Base-by-base conservation (phyloP, 2,888 invertebrate species). In the Gerosis bhagava region DNA sequence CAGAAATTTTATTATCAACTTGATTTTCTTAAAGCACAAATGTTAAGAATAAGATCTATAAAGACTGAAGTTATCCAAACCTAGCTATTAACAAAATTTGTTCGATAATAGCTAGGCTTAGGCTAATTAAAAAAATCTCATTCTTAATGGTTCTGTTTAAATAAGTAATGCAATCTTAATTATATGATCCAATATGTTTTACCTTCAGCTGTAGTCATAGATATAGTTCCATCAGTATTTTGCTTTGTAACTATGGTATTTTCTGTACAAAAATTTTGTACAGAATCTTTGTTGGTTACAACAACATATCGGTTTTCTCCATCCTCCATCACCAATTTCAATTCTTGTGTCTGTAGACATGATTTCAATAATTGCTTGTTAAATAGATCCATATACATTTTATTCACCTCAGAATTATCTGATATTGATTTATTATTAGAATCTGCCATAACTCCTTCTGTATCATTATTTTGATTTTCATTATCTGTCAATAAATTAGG, bases 221-320 rank as follows among this genome's bases (percentile, higher is more conserved):
- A 82, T 57, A 88, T 77, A 53, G 84, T 83, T 1, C 84, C 87
- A 73, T 87, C 83, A 59, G 71, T 68, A 49, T 83, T 83, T 57
- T 84, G 83, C 56, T 79, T 86, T 1, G 83, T 80, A 3, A 87
- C 75, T 26, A 86, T 65, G 25, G 76, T 60, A 29, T 62, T 63
- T 5, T 54, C 57, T 3, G 54, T 24, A 8, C 28, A 53, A 11
- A 47, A 52, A 15, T 60, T 67, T 12, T 76, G 40, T 12, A 65
- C 57, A 0, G 63, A 36, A 3, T 65, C 64, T n/a, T n/a, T n/a
- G 1, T 75, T 71, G 0, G 73, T 65, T 12, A 86, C 58, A 31
- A 86, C 71, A 34, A 84, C 65, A 54, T 79, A 87, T 26, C 73
- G 68, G 29, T 67, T 72, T 10, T 72, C 69, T 0, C 73, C 76